Evolutionary conservation across 2,113 vertebrate genomes (phyloP), one percentile per base, ranked within the genome.

Genomic region (Indicator indicator): DNA sequence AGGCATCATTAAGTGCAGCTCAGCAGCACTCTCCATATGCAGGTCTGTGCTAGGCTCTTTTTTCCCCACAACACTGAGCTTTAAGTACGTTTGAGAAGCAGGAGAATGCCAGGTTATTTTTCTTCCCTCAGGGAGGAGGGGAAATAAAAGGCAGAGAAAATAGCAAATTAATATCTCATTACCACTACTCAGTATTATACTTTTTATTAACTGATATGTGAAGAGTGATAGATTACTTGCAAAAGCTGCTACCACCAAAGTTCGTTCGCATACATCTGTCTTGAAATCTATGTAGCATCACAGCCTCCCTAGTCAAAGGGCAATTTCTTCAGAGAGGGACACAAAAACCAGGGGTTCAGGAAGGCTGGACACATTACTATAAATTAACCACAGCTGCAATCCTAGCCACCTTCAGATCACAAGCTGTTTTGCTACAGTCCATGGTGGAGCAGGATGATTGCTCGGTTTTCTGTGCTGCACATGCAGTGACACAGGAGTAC

Each of bases 1-100:
- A 98, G 97, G 98, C 96, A 97, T 97, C 97, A 98, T 98, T 98
- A 99, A 97, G 96, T 92, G 90, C 88, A 86, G 95, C 97, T 96
- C 97, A 94, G 97, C 55, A 77, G 96, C 95, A 92, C 84, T 96
- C 17, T 38, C 96, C 90, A 94, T 73, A 88, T 83, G 93, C 68
- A 95, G n/a, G 62, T 78, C 88, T 86, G 70, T 52, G 75, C 71
- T 92, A 87, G 64, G 73, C 75, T 94, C 83, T 73, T 83, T 94
- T 80, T 73, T 95, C 95, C 95, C 83, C 88, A 89, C 77, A 85
- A 92, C 62, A 70, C 89, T 82, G 80, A 95, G 79, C 87, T 96
- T 93, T 97, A 97, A 97, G 86, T 93, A 96, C 94, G 67, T 96
- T 95, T 78, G 55, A 96, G 83, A 97, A 90, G 89, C 89, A 96